These are phyloP conservation scores for Euglossa dilemma DNA, from an alignment of 1,140 invertebrate species.

Conservation along the genomic window DNA sequence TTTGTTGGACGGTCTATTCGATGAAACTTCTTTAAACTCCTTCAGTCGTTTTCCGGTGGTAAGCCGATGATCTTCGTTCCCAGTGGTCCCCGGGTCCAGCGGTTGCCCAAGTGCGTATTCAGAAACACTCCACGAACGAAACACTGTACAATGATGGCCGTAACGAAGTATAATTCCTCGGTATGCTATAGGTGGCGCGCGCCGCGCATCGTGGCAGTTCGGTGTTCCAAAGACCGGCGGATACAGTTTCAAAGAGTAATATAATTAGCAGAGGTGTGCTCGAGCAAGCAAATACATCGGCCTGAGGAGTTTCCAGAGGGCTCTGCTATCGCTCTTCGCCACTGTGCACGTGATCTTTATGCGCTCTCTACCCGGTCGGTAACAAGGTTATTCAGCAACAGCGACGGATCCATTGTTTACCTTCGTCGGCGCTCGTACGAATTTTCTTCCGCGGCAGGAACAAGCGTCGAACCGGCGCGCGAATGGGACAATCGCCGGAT, in stretches of 20 bases:
- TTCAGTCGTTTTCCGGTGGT: slow-evolving; percentile 1
- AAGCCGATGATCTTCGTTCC: slow-evolving; percentile 5
- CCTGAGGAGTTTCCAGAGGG: slow-evolving; percentile 33
- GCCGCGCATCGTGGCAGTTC: slow-evolving; percentile 27
- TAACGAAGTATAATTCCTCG: slow-evolving; percentile 58
- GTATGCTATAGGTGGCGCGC: neutral
- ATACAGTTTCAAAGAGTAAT: slow-evolving; percentile 65
- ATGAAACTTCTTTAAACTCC: slow-evolving; percentile 34
- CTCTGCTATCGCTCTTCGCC: slow-evolving; percentile 38
- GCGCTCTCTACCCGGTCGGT: slow-evolving; percentile 23
- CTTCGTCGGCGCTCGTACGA: slow-evolving; percentile 38
- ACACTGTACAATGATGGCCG: slow-evolving; percentile 39
- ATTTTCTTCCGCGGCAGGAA: slow-evolving; percentile 49
- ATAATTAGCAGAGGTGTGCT: slow-evolving; percentile 61
- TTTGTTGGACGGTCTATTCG: neutral
- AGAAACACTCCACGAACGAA: slow-evolving; percentile 36
- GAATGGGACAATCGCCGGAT: slow-evolving; percentile 40
- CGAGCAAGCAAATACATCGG: slow-evolving; percentile 55
- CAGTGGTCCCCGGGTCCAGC: slow-evolving; percentile 24
- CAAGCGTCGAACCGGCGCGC: slow-evolving; percentile 6
- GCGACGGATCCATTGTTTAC: slow-evolving; percentile 59
- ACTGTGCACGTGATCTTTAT: slow-evolving; percentile 58
- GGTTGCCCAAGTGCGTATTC: slow-evolving; percentile 38
- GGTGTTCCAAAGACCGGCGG: slow-evolving; percentile 41
- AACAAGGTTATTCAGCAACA: slow-evolving; percentile 60